Percentiles rank a stretch among this genome's conserved stretches.
Evolutionary conservation across 2,888 invertebrate species (phyloP).

Genomic region (Rhagium mordax): DNA sequence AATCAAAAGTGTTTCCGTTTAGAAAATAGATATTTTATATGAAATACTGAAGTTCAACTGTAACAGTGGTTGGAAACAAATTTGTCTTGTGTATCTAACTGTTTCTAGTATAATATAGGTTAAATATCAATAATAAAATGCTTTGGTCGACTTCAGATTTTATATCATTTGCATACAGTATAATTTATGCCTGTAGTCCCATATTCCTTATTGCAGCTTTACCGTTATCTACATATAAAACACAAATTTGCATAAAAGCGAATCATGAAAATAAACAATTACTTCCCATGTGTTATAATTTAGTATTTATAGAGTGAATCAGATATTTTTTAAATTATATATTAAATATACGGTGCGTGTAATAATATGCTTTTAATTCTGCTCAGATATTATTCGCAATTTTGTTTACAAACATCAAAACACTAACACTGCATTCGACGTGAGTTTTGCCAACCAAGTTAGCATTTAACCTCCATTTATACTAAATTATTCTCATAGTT

Average conservation of each 20-base stretch:
- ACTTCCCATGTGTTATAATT: slow-evolving; percentile 22
- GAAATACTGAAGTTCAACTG: no score
- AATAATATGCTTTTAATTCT: no score
- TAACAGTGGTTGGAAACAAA: not conserved
- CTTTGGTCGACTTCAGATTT: not conserved
- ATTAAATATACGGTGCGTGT: no score
- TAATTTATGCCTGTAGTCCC: slow-evolving; percentile 27
- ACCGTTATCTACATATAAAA: slow-evolving; percentile 33
- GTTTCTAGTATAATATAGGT: not conserved
- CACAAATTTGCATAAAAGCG: slow-evolving; percentile 31
- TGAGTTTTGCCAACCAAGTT: no score
- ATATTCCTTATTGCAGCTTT: slow-evolving; percentile 26
- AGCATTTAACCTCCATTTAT: no score
- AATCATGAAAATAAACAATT: slow-evolving; percentile 25
- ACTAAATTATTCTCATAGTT: no score
- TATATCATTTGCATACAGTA: slow-evolving; percentile 19
- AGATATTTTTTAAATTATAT: not conserved
- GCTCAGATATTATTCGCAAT: no score
- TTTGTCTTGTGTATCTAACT: not conserved
- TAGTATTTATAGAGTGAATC: slow-evolving; percentile 4
- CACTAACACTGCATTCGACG: no score
- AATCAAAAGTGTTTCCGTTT: no score
- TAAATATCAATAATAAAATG: not conserved
- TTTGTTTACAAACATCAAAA: no score
- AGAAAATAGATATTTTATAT: no score